Conservation (phyloP, 2,113 vertebrate species). For the Ophiodon elongatus region DNA sequence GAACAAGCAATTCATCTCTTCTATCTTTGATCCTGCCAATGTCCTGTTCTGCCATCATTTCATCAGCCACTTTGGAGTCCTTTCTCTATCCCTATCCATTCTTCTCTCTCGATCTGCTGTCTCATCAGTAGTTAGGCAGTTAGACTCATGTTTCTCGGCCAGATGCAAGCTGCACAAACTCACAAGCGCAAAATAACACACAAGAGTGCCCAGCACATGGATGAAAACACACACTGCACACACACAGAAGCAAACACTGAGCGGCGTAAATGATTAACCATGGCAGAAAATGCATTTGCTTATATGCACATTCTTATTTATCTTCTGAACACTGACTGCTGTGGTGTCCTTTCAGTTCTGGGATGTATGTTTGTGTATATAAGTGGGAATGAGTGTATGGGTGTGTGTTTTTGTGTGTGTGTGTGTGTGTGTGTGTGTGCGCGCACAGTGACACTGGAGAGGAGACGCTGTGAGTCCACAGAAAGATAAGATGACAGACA, state of each 20-base stretch:
- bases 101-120: conserved; percentile 17
- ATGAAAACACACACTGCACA: conserved; percentile 33
- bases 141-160: conserved; percentile 67
- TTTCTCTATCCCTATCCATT: conserved; percentile 2
- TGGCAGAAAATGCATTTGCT: conserved; percentile 22
- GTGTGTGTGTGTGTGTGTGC: conserved; percentile 2
- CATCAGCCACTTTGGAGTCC: neutral
- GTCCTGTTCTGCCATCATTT: conserved; percentile 20
- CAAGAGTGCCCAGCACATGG: conserved; percentile 1
- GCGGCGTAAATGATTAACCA: conserved; percentile 62
- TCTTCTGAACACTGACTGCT: conserved; percentile 19
- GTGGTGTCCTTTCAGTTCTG: conserved; percentile 23
- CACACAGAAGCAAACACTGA: conserved; percentile 43
- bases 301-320: conserved; percentile 20
- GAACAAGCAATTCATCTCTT: conserved; percentile 15
- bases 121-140: conserved; percentile 52
- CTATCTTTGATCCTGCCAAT: conserved; percentile 16
- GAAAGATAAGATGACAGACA: conserved; percentile 75
- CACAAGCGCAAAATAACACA: conserved; percentile 34
- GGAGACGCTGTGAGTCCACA: conserved; percentile 53
- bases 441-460: conserved; percentile 62
- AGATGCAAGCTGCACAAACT: conserved; percentile 47
- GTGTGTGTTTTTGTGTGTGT: conserved; percentile 1
- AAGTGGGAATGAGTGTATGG: conserved; percentile 1
- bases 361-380: conserved; percentile 19